These are phyloP conservation scores for Trinorchestia longiramus DNA, from an alignment of 1,140 invertebrate genomes.

Conservation along the genomic window DNA sequence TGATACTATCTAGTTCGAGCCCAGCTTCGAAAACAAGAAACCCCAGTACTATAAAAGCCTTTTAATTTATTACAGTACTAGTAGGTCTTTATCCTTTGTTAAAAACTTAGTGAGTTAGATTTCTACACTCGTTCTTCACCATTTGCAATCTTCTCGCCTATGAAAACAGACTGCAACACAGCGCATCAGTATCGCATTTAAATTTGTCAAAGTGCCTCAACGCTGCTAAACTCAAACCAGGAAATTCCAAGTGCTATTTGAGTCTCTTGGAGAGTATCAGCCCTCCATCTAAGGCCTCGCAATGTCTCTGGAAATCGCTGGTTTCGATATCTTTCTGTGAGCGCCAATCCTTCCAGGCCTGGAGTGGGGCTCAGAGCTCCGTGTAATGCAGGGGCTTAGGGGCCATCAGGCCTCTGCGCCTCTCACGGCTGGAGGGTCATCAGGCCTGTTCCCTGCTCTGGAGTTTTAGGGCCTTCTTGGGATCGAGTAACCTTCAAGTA, in stretches of 20 bases:
- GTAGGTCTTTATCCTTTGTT: background rate
- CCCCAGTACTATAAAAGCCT: background rate
- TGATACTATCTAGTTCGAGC: background rate
- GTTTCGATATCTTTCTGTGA: background rate
- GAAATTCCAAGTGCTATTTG: background rate
- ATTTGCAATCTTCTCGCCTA: background rate
- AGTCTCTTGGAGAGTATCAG: background rate
- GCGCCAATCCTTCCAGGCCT: background rate
- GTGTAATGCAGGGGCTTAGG: background rate
- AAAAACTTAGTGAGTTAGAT: background rate
- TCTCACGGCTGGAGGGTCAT: background rate
- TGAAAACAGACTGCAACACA: background rate
- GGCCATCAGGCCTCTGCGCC: slow-evolving; percentile 2
- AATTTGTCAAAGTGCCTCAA: background rate
- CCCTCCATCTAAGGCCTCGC: background rate
- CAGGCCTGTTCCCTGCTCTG: background rate
- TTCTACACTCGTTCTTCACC: background rate
- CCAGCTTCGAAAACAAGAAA: background rate
- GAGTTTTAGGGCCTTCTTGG: background rate
- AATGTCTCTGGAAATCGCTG: background rate
- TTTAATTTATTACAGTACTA: background rate
- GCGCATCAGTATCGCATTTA: background rate
- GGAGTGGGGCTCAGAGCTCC: background rate
- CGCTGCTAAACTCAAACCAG: background rate
- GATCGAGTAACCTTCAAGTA: background rate